phyloP scores from a whole-genome alignment of 2,113 vertebrate species.

The Lasiurus borealis region DNA sequence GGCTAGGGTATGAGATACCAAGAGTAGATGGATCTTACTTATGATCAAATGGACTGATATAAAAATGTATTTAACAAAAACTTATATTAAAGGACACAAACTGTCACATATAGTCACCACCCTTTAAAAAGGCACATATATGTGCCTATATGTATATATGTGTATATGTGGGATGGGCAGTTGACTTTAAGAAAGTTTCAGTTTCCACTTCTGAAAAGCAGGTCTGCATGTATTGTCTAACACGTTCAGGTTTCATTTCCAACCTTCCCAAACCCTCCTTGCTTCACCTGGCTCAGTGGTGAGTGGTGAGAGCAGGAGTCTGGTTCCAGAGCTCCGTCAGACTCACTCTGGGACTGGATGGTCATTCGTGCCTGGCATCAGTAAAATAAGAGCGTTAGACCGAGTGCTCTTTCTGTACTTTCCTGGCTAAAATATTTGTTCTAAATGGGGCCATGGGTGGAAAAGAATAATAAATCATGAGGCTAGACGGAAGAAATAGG shows the following conservation, averaged over 20 bases:
- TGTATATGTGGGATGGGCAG: not conserved
- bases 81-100: not conserved
- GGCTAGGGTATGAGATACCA: no score
- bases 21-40: not conserved
- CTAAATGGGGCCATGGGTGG: not conserved
- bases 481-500: not conserved
- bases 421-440: conserved; percentile 16
- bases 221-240: not conserved
- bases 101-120: not conserved
- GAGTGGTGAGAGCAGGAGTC: not conserved
- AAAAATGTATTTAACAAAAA: not conserved
- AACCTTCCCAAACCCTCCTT: not conserved
- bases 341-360: not conserved
- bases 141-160: not conserved
- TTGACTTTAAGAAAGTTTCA: not conserved
- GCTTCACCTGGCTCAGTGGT: not conserved
- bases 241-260: not conserved
- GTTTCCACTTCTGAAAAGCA: not conserved
- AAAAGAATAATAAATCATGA: conserved; percentile 44
- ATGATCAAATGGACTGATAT: not conserved
- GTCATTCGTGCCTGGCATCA: not conserved
- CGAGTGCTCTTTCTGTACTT: not conserved
- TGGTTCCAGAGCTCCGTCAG: not conserved
- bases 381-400: not conserved
- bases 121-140: not conserved